A percentile compares a stretch with the other conserved stretches of the same genome.
Evolutionary conservation across 2,113 vertebrate species (phyloP).

Genomic region (Probosciger aterrimus): DNA sequence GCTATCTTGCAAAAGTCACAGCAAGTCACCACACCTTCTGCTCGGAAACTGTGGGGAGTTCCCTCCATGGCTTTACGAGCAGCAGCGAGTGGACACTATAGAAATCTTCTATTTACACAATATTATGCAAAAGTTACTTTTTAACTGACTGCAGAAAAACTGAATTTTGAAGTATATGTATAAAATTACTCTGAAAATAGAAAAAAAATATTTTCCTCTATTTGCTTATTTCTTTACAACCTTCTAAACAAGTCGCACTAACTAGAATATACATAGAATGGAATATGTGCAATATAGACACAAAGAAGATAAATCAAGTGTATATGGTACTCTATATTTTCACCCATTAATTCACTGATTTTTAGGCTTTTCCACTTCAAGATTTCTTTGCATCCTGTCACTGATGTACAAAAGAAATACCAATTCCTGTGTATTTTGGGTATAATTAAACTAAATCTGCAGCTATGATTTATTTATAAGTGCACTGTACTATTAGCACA

Average conservation of each 20-base stretch:
- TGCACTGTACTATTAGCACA: not conserved
- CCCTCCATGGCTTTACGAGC: constrained; percentile 27
- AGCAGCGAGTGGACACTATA: not conserved
- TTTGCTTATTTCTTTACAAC: not conserved
- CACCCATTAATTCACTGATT: not conserved
- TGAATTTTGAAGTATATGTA: not conserved
- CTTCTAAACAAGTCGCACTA: not conserved
- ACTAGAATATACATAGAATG: not conserved
- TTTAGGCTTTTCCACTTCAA: not conserved
- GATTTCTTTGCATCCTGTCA: not conserved
- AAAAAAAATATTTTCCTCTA: not conserved
- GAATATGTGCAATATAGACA: not conserved
- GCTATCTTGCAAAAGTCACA: constrained; percentile 26
- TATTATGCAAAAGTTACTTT: not conserved
- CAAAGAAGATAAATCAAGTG: not conserved
- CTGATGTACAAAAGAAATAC: not conserved
- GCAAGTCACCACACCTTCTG: constrained; percentile 34
- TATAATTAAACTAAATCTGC: not conserved
- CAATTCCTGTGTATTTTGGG: not conserved
- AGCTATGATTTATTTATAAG: not conserved
- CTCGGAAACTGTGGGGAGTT: constrained; percentile 25
- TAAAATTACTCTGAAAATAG: not conserved
- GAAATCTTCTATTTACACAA: not conserved
- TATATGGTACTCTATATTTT: not conserved
- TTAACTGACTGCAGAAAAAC: not conserved